Evolutionary conservation across 1,140 invertebrate species (phyloP).

Genomic region (Anoplophora glabripennis): DNA sequence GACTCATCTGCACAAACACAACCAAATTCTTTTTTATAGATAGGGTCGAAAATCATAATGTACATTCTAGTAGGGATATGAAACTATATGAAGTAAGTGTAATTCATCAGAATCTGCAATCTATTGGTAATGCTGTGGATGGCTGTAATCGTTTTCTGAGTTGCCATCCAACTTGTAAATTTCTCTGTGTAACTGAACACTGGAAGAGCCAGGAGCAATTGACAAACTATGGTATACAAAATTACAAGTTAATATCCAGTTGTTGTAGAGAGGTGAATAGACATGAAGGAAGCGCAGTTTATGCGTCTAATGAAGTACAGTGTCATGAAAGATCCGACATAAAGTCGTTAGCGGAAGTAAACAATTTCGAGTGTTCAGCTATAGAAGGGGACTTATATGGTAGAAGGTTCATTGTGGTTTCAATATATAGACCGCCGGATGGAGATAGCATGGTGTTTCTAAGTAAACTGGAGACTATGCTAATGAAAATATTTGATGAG

Average conservation of each 20-base stretch:
- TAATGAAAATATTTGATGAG: too few species aligned
- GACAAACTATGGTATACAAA: constrained; percentile 2
- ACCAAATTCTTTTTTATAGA: constrained; percentile 6
- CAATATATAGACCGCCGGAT: too few species aligned
- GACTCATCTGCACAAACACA: neutral
- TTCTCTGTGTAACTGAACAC: constrained; percentile 3
- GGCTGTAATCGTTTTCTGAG: neutral
- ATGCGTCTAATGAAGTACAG: too few species aligned
- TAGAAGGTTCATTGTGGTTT: too few species aligned
- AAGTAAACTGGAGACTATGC: too few species aligned
- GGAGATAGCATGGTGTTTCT: too few species aligned
- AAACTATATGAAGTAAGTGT: neutral
- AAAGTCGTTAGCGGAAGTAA: too few species aligned
- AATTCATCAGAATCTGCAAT: neutral
- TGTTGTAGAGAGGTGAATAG: constrained; percentile 7
- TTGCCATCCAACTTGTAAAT: too few species aligned
- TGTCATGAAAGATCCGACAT: too few species aligned
- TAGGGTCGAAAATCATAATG: neutral
- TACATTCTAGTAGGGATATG: neutral
- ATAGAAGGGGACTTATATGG: too few species aligned
- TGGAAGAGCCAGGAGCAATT: constrained; percentile 6
- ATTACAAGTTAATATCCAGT: constrained; percentile 4
- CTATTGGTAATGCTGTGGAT: neutral
- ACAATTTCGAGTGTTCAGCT: too few species aligned
- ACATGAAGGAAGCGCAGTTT: constrained; percentile 1